phyloP scores from a whole-genome alignment of 1,140 invertebrate species.

The Steinernema khuongi region DNA sequence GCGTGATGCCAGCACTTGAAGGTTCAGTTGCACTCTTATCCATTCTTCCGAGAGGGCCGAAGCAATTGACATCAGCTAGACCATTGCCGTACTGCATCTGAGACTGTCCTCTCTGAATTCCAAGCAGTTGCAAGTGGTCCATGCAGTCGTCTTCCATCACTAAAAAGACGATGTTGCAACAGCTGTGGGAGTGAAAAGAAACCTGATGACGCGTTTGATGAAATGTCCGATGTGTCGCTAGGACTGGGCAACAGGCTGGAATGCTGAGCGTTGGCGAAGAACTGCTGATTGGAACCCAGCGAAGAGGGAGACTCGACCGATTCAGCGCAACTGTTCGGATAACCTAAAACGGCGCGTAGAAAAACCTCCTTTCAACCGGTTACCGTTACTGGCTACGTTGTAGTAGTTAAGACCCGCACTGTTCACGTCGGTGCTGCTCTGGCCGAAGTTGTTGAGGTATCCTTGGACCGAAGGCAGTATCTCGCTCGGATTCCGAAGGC shows the following conservation, averaged over 20 bases:
- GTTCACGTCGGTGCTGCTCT: not conserved
- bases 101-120: slow-evolving; percentile 10
- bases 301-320: slow-evolving; percentile 1
- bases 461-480: not conserved
- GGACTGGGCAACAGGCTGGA: slow-evolving; percentile 24
- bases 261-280: slow-evolving; percentile 18
- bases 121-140: slow-evolving; percentile 24
- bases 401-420: slow-evolving; percentile 30
- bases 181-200: not conserved
- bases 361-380: not conserved
- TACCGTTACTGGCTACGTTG: slow-evolving; percentile 7
- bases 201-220: slow-evolving; percentile 22
- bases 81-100: not conserved
- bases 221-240: slow-evolving; percentile 29
- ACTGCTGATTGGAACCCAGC: slow-evolving; percentile 9
- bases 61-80: not conserved
- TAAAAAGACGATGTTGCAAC: slow-evolving; percentile 25
- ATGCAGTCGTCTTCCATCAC: slow-evolving; percentile 29
- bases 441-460: slow-evolving; percentile 1
- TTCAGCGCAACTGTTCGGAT: not conserved
- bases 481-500: not conserved
- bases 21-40: not conserved
- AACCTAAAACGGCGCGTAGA: not conserved
- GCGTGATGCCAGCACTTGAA: slow-evolving; percentile 20
- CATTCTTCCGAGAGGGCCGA: not conserved